Percentiles rank a stretch among this genome's conserved stretches.
Evolutionary conservation across 2,113 vertebrate species (phyloP).

Genomic region (Atractosteus spatula): DNA sequence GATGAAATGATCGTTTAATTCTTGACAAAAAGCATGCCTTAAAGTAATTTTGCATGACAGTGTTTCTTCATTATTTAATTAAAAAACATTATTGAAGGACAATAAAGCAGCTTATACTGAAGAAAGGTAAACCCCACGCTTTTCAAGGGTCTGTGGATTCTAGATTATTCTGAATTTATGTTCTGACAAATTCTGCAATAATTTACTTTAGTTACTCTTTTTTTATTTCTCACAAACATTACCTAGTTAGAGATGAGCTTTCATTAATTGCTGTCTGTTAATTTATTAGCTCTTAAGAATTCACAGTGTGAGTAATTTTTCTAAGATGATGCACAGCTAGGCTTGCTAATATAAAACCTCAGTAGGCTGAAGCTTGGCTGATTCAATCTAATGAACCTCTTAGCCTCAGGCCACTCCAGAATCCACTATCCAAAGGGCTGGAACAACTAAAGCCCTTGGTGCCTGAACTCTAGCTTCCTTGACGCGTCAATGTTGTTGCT

Average conservation of each 20-base stretch:
- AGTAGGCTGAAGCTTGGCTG: slow-evolving; percentile 33
- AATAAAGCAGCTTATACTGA: no score
- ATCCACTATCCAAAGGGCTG: slow-evolving; percentile 15
- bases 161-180: no score
- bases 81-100: no score
- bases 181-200: no score
- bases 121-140: no score
- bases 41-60: no score
- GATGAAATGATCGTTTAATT: no score
- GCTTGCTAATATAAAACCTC: slow-evolving; percentile 18
- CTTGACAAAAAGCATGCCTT: no score
- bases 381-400: slow-evolving; percentile 39
- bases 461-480: slow-evolving; percentile 34
- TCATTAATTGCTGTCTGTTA: background rate
- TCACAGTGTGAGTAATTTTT: background rate
- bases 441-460: slow-evolving; percentile 32
- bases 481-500: slow-evolving; percentile 33
- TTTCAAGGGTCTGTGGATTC: no score
- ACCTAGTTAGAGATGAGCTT: background rate
- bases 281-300: background rate
- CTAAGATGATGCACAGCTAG: background rate
- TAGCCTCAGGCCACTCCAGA: slow-evolving; percentile 34
- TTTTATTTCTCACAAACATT: background rate
- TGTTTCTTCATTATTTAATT: no score
- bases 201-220: background rate